Evolutionary conservation across 2,888 invertebrate species (phyloP).

Genomic region (Rhopalosiphum nymphaeae): DNA sequence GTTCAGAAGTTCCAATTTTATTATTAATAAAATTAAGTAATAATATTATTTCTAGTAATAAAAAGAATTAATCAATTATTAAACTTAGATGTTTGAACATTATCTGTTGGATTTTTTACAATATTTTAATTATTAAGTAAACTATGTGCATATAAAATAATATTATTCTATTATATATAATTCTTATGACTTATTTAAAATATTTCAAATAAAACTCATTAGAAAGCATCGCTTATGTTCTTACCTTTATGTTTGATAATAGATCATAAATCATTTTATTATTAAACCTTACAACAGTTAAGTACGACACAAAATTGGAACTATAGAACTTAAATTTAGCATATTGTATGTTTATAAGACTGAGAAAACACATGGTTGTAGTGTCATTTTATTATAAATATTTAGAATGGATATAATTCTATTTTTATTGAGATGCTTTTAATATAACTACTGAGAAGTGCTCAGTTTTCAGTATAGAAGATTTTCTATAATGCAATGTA

Average conservation of each 20-base stretch:
- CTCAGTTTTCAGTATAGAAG: too few relatives aligned
- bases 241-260: background rate
- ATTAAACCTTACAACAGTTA: background rate
- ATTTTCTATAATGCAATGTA: too few relatives aligned
- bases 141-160: background rate
- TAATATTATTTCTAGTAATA: background rate
- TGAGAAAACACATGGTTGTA: too few relatives aligned
- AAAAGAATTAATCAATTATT: background rate
- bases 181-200: background rate
- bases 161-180: too few relatives aligned
- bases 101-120: background rate
- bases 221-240: background rate
- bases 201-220: background rate
- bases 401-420: background rate
- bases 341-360: background rate
- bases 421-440: background rate
- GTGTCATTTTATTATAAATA: too few relatives aligned
- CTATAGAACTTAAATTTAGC: background rate
- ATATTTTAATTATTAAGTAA: background rate
- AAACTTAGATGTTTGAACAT: background rate
- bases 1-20: background rate
- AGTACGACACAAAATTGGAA: background rate
- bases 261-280: background rate
- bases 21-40: too few relatives aligned
- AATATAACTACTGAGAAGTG: background rate